phyloP scores from a whole-genome alignment of 2,888 invertebrate species.

The Fragum fragum region DNA sequence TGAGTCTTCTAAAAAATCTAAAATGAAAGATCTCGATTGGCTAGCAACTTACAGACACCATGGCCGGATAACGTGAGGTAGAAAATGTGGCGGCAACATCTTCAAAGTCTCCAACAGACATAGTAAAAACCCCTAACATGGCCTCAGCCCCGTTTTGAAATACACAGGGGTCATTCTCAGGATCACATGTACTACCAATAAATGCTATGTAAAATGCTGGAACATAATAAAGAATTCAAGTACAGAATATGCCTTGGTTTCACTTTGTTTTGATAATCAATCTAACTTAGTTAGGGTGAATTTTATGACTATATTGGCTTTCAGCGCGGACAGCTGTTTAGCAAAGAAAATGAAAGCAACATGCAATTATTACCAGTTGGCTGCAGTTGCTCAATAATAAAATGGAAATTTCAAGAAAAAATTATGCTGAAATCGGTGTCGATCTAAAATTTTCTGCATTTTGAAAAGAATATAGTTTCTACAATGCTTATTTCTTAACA shows the following conservation, averaged over 20 bases:
- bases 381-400: too few relatives aligned
- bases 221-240: constrained; percentile 15
- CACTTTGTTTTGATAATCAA: background rate
- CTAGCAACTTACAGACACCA: constrained; percentile 91
- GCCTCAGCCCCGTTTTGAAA: constrained; percentile 94
- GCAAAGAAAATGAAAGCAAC: too few relatives aligned
- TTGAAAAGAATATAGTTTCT: too few relatives aligned
- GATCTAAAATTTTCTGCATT: too few relatives aligned
- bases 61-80: constrained; percentile 92
- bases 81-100: constrained; percentile 97
- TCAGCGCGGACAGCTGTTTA: too few relatives aligned
- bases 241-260: background rate
- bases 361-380: too few relatives aligned
- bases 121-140: constrained; percentile 98
- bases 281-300: too few relatives aligned
- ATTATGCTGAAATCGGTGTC: too few relatives aligned
- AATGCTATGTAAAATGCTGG: constrained; percentile 76
- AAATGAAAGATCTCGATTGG: background rate
- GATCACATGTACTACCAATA: constrained; percentile 70
- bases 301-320: too few relatives aligned
- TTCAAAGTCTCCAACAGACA: constrained; percentile 98
- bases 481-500: too few relatives aligned
- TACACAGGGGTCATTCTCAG: constrained; percentile 73
- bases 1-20: background rate
- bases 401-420: too few relatives aligned